Conservation (phyloP, 2,797 vertebrate genomes). For the Myoxocephalus aenaeus region DNA sequence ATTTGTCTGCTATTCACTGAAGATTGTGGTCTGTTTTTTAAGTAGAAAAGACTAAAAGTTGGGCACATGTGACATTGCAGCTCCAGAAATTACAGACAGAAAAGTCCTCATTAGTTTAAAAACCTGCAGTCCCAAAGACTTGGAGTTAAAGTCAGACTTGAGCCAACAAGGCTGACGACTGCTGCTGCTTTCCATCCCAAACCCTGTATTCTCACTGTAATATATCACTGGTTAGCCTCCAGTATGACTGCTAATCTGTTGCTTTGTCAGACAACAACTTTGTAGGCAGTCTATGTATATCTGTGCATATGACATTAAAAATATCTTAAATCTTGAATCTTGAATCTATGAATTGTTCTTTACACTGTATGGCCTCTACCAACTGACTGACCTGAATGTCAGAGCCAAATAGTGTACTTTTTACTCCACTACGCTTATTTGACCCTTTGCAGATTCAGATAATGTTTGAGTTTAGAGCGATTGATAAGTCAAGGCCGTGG, state of each 20-base stretch:
- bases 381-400: background rate
- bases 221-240: background rate
- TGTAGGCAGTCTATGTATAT: background rate
- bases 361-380: background rate
- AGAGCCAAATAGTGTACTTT: background rate
- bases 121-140: background rate
- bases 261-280: background rate
- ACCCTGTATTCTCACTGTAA: constrained; percentile 22
- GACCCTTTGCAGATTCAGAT: background rate
- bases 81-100: background rate
- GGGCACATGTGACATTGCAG: background rate
- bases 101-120: background rate
- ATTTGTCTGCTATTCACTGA: background rate
- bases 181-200: background rate
- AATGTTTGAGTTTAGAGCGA: too few relatives aligned
- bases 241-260: background rate
- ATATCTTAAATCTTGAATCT: too few relatives aligned
- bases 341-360: background rate
- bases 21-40: background rate
- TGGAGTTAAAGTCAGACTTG: constrained; percentile 2
- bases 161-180: background rate
- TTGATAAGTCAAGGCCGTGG: too few relatives aligned
- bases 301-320: too few relatives aligned
- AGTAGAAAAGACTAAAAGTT: background rate
- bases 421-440: background rate